Percentiles rank a stretch among this genome's conserved stretches.
Evolutionary conservation across 2,888 invertebrate species (phyloP).

Genomic region (Drosophila gaucha): DNA sequence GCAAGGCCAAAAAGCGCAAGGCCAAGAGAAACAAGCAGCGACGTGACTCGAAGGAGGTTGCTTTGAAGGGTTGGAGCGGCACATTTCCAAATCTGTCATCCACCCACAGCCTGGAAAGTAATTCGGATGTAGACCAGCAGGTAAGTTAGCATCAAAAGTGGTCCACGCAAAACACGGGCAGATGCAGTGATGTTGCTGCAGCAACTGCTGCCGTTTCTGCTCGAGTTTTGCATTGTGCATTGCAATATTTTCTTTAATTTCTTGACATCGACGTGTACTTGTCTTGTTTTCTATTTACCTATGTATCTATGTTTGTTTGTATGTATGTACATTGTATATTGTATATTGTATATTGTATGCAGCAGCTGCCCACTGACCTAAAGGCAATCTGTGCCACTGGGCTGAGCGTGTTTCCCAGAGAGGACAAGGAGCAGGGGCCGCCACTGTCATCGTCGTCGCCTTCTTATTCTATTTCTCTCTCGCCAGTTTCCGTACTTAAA

Average conservation of each 20-base stretch:
- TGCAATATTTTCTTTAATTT: background rate
- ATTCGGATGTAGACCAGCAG: constrained; percentile 40
- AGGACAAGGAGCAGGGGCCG: constrained; percentile 18
- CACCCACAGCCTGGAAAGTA: constrained; percentile 37
- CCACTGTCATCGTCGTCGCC: constrained; percentile 18
- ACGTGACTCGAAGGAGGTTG: constrained; percentile 30
- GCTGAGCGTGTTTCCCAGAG: constrained; percentile 57
- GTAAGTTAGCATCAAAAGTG: constrained; percentile 33
- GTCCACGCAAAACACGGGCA: background rate
- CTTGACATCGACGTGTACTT: background rate
- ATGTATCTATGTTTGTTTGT: constrained; percentile 21
- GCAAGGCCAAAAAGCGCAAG: constrained; percentile 28
- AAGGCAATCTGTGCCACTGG: constrained; percentile 45
- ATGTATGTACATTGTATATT: constrained; percentile 29
- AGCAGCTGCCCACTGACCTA: constrained; percentile 46
- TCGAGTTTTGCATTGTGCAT: background rate
- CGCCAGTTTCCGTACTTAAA: constrained; percentile 17
- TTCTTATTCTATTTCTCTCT: constrained; percentile 18
- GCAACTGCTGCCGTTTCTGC: background rate
- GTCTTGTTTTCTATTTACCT: constrained; percentile 2
- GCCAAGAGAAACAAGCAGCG: constrained; percentile 19
- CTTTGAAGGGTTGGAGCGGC: constrained; percentile 42
- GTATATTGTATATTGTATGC: constrained; percentile 29
- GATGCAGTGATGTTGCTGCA: background rate
- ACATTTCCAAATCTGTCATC: constrained; percentile 37